Conservation (phyloP, 1,140 invertebrate species). For the Rhagoletis pomonella region DNA sequence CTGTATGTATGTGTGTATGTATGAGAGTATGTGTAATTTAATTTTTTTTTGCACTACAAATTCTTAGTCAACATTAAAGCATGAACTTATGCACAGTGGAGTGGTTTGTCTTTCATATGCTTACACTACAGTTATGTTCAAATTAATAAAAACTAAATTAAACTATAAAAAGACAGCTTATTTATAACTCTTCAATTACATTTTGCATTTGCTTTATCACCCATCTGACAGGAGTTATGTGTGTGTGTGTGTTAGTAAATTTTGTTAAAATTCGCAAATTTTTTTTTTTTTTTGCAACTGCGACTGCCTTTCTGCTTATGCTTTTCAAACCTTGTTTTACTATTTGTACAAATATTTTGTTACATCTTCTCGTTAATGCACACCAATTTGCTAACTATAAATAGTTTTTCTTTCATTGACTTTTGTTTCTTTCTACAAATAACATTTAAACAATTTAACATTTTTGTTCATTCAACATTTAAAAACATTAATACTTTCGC, state of each 20-base stretch:
- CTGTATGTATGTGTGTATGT: neutral
- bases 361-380: too few relatives aligned
- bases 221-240: slow-evolving; percentile 73
- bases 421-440: too few relatives aligned
- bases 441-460: neutral
- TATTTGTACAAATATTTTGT: too few relatives aligned
- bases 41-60: neutral
- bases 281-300: too few relatives aligned
- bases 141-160: slow-evolving; percentile 4
- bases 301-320: too few relatives aligned
- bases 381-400: too few relatives aligned
- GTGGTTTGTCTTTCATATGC: neutral
- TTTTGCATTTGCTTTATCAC: slow-evolving; percentile 63
- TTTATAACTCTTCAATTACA: slow-evolving; percentile 17
- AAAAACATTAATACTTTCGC: neutral
- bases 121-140: neutral
- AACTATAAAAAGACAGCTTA: neutral
- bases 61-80: slow-evolving; percentile 39
- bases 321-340: too few relatives aligned
- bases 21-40: neutral
- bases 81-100: neutral
- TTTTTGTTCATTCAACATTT: neutral
- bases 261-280: neutral
- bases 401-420: too few relatives aligned
- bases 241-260: neutral